Percentiles rank a stretch among this genome's conserved stretches.
These are phyloP conservation scores for Dynastes hyllus DNA, from an alignment of 2,888 invertebrate species.

Conservation along the genomic window DNA sequence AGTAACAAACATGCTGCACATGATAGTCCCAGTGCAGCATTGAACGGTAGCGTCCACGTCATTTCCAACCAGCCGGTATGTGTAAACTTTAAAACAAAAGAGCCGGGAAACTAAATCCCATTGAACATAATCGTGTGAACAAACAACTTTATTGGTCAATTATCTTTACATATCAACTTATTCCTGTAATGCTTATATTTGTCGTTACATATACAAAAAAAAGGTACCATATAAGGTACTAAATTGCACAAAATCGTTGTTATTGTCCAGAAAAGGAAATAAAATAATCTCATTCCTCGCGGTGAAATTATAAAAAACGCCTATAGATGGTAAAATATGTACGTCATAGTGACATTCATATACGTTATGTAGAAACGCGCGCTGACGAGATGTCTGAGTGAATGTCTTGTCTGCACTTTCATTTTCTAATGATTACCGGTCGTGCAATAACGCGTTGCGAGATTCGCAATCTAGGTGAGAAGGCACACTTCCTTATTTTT, in stretches of 20 bases:
- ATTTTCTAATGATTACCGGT: slow-evolving; percentile 46
- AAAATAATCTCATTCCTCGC: not conserved
- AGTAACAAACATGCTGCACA: too few species aligned
- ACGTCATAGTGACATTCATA: slow-evolving; percentile 11
- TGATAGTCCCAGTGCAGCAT: too few species aligned
- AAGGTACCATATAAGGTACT: not conserved
- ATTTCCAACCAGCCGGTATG: too few species aligned
- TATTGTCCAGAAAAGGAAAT: not conserved
- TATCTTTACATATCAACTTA: too few species aligned
- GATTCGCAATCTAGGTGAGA: slow-evolving; percentile 18
- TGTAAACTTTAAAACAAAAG: too few species aligned
- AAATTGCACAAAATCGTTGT: slow-evolving; percentile 4
- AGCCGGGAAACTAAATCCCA: too few species aligned
- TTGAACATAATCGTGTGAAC: too few species aligned
- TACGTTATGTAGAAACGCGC: slow-evolving; percentile 28
- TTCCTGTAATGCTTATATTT: too few species aligned
- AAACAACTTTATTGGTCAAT: too few species aligned
- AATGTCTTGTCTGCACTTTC: slow-evolving; percentile 39
- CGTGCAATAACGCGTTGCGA: slow-evolving; percentile 32
- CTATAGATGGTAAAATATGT: slow-evolving; percentile 11
- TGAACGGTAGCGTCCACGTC: too few species aligned
- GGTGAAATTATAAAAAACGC: slow-evolving; percentile 8
- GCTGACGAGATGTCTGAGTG: slow-evolving; percentile 31
- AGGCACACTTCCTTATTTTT: slow-evolving; percentile 42
- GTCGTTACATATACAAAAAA: not conserved